These are phyloP conservation scores for Thamnaconus septentrionalis DNA, from an alignment of 2,113 vertebrate genomes.

Conservation along the genomic window DNA sequence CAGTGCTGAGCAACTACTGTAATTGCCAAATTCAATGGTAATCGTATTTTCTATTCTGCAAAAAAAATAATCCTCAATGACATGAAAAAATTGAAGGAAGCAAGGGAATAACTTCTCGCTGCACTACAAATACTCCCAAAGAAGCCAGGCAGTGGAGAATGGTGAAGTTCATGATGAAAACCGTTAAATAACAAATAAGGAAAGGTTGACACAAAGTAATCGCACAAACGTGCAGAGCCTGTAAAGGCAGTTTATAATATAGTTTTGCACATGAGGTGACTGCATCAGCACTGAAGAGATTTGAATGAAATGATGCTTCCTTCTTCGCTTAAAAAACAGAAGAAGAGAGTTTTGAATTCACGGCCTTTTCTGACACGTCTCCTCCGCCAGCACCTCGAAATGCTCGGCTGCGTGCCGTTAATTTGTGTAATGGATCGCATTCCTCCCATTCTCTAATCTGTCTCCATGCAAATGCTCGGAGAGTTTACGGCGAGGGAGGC, in stretches of 20 bases:
- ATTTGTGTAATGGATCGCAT: constrained; percentile 14
- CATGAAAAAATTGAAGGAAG: too few relatives aligned
- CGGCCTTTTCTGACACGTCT: background rate
- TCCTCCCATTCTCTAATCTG: constrained; percentile 3
- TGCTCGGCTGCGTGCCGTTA: constrained; percentile 5
- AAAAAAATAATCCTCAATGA: constrained; percentile 1
- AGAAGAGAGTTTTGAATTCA: background rate
- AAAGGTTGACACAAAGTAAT: too few relatives aligned
- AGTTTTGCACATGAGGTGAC: too few relatives aligned
- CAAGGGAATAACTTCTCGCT: too few relatives aligned
- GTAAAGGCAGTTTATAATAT: too few relatives aligned
- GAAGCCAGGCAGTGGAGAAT: too few relatives aligned
- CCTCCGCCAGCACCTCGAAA: constrained; percentile 1
- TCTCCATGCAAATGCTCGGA: constrained; percentile 20
- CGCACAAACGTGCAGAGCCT: too few relatives aligned
- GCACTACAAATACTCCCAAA: too few relatives aligned
- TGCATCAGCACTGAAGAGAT: background rate
- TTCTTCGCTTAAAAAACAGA: background rate
- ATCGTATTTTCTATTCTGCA: constrained; percentile 18
- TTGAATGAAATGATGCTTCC: background rate
- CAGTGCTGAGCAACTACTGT: constrained; percentile 14
- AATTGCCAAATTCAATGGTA: background rate
- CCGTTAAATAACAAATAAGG: too few relatives aligned
- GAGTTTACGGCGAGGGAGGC: constrained; percentile 12
- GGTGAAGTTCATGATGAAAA: too few relatives aligned